A percentile compares a stretch with the other conserved stretches of the same genome.
Conservation (phyloP, 2,113 vertebrate genomes). For the Anas platyrhynchos region DNA sequence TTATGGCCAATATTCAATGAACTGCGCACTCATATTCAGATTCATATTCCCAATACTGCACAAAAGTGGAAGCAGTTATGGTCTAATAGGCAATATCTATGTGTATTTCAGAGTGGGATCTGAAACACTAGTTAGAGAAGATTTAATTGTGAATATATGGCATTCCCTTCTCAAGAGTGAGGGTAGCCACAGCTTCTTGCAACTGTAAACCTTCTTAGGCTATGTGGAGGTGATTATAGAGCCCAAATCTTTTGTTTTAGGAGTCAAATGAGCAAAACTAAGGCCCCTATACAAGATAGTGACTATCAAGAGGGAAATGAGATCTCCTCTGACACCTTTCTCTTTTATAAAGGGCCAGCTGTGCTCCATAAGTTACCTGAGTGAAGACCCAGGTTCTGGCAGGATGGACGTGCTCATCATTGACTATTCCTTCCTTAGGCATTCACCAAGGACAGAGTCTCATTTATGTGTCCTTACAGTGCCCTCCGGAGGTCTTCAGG, state of each 20-base stretch:
- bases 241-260: background rate
- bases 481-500: conserved; percentile 34
- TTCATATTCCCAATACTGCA: background rate
- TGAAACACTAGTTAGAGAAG: background rate
- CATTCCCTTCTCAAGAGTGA: background rate
- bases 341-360: background rate
- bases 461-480: conserved; percentile 13
- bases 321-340: background rate
- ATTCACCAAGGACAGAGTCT: background rate
- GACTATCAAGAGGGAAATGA: background rate
- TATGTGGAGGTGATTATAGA: background rate
- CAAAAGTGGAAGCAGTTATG: background rate
- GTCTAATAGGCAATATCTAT: background rate
- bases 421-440: background rate
- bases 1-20: background rate
- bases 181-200: background rate
- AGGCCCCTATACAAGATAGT: background rate
- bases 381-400: background rate
- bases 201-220: background rate
- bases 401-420: accelerated
- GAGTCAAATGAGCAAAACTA: background rate
- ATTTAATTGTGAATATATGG: too few species aligned
- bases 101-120: background rate
- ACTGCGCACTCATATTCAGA: background rate
- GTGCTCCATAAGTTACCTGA: background rate